Evolutionary conservation across 2,113 vertebrate species (phyloP), one percentile per base, ranked within the genome.

Genomic region (Corydoras maculifer): DNA sequence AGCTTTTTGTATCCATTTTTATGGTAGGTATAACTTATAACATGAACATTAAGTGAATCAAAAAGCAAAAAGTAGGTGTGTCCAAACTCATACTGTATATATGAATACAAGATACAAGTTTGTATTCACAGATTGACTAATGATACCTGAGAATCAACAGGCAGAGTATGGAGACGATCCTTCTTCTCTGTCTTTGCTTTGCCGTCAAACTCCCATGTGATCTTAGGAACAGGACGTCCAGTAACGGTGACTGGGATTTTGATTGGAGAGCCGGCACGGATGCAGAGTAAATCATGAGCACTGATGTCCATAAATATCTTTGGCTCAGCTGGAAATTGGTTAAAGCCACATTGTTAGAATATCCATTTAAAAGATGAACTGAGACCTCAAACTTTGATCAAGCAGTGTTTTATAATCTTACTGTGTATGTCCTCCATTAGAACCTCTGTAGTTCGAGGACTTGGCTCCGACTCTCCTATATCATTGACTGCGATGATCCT

Each of bases 401-500:
- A 49, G 30, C 2, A 18, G 25, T 53, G 18, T 3, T 72, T 14
- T 48, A 32, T 30, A 54, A 15, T 71, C 83, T 77, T 90, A 98
- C 97, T 91, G 80, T 93, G 90, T 79, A 97, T 80, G 65, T 99
- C 97, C 68, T 95, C 90, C 62, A 95, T 60, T 58, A 88, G 86
- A 80, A 99, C 92, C 73, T 99, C 96, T 69, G 86, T 82, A 68
- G 95, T 98, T 61, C 90, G 85, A 49, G 90, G 92, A 80, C 96
- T 98, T 78, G 97, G 97, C 73, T 98, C 94, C 5, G 96, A 98
- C 84, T 98, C 94, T 18, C 97, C 97, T 12, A 94, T 91, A 81
- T 92, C 93, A 69, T 99, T 99, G 80, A 99, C 97, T 8, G 97
- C 97, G 73, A 95, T 95, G 61, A 99, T 89, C 81, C 96, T 92